A percentile compares a stretch with the other conserved stretches of the same genome.
Evolutionary conservation across 2,113 vertebrate species (phyloP).

Genomic region (Motacilla alba): DNA sequence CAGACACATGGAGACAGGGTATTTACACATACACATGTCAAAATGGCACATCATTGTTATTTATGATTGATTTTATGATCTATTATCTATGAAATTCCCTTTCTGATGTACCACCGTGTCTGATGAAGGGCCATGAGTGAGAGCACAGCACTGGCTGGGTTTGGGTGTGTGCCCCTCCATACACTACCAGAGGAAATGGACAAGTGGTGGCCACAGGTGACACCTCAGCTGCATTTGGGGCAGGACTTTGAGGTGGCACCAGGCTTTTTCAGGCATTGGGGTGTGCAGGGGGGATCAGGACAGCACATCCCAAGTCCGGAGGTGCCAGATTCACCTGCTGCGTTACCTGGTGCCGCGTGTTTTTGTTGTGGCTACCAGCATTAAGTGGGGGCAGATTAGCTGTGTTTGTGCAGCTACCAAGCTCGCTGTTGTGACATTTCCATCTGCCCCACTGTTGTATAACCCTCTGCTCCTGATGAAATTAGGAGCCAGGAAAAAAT

Average conservation of each 20-base stretch:
- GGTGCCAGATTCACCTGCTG: not conserved
- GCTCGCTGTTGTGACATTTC: not conserved
- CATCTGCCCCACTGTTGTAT: not conserved
- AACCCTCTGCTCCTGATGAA: not conserved
- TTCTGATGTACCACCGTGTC: not conserved
- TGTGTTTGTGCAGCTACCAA: conserved; percentile 30
- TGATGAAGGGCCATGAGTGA: not conserved
- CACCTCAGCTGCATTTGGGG: not conserved
- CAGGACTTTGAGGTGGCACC: not conserved
- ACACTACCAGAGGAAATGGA: rapidly evolving
- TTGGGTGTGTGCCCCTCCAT: not conserved
- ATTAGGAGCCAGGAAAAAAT: not conserved
- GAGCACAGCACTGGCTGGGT: rapidly evolving
- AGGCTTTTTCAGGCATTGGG: not conserved
- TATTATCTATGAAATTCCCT: rapidly evolving
- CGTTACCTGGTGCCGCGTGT: not conserved
- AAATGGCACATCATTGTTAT: not conserved
- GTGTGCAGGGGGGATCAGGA: not conserved
- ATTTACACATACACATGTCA: not conserved
- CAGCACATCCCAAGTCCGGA: not conserved
- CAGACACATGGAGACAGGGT: no score
- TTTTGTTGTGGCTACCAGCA: conserved; percentile 11
- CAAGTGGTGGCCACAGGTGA: not conserved
- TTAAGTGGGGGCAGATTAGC: not conserved
- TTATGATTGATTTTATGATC: not conserved